Evolutionary conservation across 2,113 vertebrate genomes (phyloP), one percentile per base, ranked within the genome.

Genomic region (Alligator mississippiensis): DNA sequence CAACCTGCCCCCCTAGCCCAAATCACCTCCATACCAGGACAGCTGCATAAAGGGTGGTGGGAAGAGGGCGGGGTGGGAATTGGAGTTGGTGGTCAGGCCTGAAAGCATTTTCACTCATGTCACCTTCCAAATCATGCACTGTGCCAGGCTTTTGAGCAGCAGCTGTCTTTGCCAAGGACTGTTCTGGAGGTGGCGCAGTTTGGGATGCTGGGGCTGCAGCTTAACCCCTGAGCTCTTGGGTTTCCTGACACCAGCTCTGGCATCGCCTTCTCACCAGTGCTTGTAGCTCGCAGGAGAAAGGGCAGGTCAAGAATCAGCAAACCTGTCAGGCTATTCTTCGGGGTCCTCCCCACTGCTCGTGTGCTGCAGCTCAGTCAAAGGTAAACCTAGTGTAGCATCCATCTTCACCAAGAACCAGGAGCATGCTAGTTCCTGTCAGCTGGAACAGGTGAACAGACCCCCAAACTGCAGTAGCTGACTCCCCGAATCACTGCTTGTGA

Each of bases 11-110:
- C 17, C 86, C 58, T n/a, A 25, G n/a, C 58, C 88, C 13, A 1
- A 83, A 80, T 17, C 78, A 58, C 11, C 30, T 22, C 47, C 47
- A 34, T 12, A 72, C 19, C 13, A 38, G 68, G 30, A 72, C 68
- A 22, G n/a, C 11, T 47, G 47, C 47, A 47, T 47, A 47, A 47
- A 47, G 47, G 7, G 47, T 47, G 47, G 7, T 47, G 47, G 47
- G 47, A 47, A 8, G 47, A 47, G 21, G 47, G 85, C 76, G 70
- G 0, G 3, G 78, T 75, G 58, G 10, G 81, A 87, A 58, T 47
- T 83, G 86, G 13, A 5, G 90, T 92, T 96, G 94, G 95, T 93
- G 85, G 96, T 94, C 94, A 95, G 93, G 95, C 95, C 90, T 91
- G 92, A 92, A 77, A 93, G 47, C 47, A 47, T 47, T 47, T 47